phyloP scores from a whole-genome alignment of 2,797 vertebrate species.

The Pogonophryne albipinna region DNA sequence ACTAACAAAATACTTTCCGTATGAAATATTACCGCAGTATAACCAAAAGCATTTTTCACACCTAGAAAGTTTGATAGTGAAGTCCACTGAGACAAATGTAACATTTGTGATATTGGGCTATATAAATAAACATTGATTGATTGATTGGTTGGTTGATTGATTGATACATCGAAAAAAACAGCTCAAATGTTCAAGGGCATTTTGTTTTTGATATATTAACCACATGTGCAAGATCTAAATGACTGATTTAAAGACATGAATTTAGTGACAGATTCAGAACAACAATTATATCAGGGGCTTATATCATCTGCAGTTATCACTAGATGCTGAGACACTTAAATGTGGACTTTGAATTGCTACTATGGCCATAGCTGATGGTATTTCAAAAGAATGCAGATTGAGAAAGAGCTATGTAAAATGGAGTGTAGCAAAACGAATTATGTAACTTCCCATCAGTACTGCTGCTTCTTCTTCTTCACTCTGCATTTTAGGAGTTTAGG shows the following conservation, averaged over 20 bases:
- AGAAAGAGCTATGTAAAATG: not conserved
- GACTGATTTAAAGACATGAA: too few relatives aligned
- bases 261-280: too few relatives aligned
- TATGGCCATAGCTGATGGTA: not conserved
- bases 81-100: too few relatives aligned
- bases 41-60: not conserved
- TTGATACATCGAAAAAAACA: not conserved
- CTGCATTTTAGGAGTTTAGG: conserved; percentile 4
- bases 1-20: too few relatives aligned
- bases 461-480: not conserved
- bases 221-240: too few relatives aligned
- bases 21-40: too few relatives aligned
- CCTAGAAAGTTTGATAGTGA: not conserved
- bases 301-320: not conserved
- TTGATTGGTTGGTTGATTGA: too few relatives aligned
- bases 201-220: too few relatives aligned
- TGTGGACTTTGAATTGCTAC: not conserved
- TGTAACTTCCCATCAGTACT: not conserved
- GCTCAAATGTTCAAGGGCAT: too few relatives aligned
- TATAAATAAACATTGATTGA: too few relatives aligned
- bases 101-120: too few relatives aligned
- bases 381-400: not conserved
- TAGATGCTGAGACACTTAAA: not conserved
- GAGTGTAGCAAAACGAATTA: not conserved
- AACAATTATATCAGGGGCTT: not conserved